Percentiles rank a stretch among this genome's conserved stretches.
Conservation (phyloP, 2,797 vertebrate species). For the Chanos chanos region DNA sequence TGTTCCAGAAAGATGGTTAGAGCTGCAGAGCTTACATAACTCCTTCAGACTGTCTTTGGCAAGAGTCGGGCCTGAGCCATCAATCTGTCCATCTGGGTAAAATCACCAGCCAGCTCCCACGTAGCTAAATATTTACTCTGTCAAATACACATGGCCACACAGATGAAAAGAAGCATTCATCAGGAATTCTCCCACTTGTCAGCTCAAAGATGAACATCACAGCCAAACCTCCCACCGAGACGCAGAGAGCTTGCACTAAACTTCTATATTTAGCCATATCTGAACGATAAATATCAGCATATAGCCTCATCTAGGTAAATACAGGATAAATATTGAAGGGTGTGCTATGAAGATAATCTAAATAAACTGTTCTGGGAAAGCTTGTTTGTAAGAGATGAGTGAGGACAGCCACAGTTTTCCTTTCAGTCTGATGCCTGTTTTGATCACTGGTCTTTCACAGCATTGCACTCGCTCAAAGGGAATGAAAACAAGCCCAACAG, state of each 20-base stretch:
- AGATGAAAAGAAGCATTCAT: conserved; percentile 87
- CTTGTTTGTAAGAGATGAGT: conserved; percentile 73
- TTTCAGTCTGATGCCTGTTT: conserved; percentile 4
- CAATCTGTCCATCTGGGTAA: conserved; percentile 93
- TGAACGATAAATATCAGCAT: conserved; percentile 93
- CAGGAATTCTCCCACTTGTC: conserved; percentile 82
- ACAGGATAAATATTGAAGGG: conserved; percentile 88
- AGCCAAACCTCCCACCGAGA: conserved; percentile 86
- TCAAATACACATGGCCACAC: conserved; percentile 84
- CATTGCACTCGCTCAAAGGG: conserved; percentile 9
- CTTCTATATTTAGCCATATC: conserved; percentile 79
- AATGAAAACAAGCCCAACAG: conserved; percentile 13
- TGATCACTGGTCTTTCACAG: not conserved
- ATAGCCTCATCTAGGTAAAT: conserved; percentile 92
- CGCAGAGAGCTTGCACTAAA: conserved; percentile 59
- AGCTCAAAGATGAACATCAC: conserved; percentile 79
- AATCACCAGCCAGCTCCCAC: conserved; percentile 86
- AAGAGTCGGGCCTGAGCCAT: conserved; percentile 77
- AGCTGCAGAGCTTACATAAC: conserved; percentile 73
- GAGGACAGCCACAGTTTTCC: conserved; percentile 58
- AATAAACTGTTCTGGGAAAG: conserved; percentile 76
- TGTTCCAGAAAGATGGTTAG: conserved; percentile 36
- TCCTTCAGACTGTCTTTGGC: conserved; percentile 78
- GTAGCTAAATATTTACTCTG: conserved; percentile 92
- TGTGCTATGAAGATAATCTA: conserved; percentile 84